phyloP scores from a whole-genome alignment of 2,113 vertebrate genomes.

The Pelecanoides urinatrix region DNA sequence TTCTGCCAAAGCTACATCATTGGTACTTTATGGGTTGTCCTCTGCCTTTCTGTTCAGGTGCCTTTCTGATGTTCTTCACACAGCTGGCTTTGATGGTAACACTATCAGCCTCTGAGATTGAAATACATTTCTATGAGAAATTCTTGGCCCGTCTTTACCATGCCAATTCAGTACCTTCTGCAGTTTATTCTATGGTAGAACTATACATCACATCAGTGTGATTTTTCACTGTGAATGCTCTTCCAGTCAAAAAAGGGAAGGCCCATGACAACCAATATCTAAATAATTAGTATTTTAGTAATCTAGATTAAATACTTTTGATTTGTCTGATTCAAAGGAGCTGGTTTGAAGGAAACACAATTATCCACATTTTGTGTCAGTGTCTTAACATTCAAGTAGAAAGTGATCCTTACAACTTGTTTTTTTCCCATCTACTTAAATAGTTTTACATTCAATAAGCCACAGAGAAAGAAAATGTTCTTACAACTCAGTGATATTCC shows the following conservation, averaged over 20 bases:
- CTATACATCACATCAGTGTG: neutral
- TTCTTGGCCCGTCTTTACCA: neutral
- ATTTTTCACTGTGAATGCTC: neutral
- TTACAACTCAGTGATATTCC: neutral
- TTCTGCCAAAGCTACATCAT: neutral
- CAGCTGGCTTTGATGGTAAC: neutral
- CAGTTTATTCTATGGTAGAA: neutral
- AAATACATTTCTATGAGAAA: neutral
- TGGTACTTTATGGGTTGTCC: neutral
- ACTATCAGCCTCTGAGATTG: neutral
- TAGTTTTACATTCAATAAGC: neutral
- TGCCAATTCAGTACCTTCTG: neutral
- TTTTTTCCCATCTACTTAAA: neutral
- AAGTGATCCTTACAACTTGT: neutral
- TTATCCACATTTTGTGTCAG: neutral
- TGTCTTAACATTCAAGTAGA: neutral
- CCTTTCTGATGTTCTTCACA: neutral
- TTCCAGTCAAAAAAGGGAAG: neutral
- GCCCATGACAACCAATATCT: neutral
- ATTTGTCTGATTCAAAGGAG: neutral
- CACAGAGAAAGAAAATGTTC: neutral
- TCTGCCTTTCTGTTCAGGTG: neutral
- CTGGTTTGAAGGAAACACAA: neutral
- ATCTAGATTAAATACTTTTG: neutral
- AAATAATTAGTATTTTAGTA: neutral